Evolutionary conservation across 2,113 vertebrate genomes (phyloP), one percentile per base, ranked within the genome.

Genomic region (Lagopus leucura): DNA sequence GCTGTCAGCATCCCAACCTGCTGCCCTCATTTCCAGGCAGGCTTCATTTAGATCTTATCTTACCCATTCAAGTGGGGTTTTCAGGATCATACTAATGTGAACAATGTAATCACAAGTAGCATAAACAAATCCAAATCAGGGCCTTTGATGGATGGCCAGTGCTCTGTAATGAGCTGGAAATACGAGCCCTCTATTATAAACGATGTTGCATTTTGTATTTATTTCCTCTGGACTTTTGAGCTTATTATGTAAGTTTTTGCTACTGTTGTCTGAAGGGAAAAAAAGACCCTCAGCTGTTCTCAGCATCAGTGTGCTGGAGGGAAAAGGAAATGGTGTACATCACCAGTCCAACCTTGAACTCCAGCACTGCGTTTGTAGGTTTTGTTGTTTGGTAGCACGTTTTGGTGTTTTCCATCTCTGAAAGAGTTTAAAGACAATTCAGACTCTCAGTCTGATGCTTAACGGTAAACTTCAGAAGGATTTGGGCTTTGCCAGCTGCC

Each of bases 31-130:
- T 94, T 92, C 57, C 72, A 88, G 47, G 4, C 57, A 76, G 38
- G 52, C 30, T 70, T 88, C 48, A 82, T 83, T 74, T 80, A 94
- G 91, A 88, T 96, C 61, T 78, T 85, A 72, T 72, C 82, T 81
- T 24, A 5, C 45, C 67, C 67, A 30, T 45, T 82, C 16, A 65
- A 66, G 25, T 8, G n/a, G 10, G 13, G 25, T 54, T 61, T 36
- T 50, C 48, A 52, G 50, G 24, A 52, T 52, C 50, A 14, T 43
- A 4, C 20, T 58, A 6, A 75, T 22, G 43, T 15, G 48, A 85
- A 52, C 48, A 70, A 50, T 67, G 12, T 5, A 38, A 84, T 76
- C 54, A 8, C 32, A 3, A 54, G 66, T 38, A 61, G 16, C 27
- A 43, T 48, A 50, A 93, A 73, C 77, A 43, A 20, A 13, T 52